Base-by-base conservation (phyloP, 2,113 vertebrate species). In the Sminthopsis crassicaudata region DNA sequence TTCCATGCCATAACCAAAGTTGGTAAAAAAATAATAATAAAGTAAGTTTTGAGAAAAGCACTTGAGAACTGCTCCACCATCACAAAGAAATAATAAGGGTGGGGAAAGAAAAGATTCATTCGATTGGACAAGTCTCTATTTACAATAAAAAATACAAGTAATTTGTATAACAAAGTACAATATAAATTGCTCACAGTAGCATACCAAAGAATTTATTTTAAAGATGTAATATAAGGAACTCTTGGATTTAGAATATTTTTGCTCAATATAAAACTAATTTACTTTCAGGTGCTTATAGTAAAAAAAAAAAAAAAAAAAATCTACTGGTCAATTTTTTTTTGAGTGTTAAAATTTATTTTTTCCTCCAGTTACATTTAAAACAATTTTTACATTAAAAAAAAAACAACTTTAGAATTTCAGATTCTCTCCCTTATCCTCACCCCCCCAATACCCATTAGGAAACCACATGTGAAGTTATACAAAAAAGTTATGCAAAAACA, bases 241-340 rank as follows among this genome's bases (percentile, higher is more conserved):
- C 36, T 60, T 95, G 67, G 3, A 19, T 67, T 96, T 92, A 95
- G n/a, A 26, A 30, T 53, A 91, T 84, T 30, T 27, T 95, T 92
- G 53, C 55, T 96, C 30, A 89, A 26, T 95, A 23, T n/a, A 96
- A 48, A 92, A 96, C 54, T 88, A 95, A 42, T 94, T 93, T 30
- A 76, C 96, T 84, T 92, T 27, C 60, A 96, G 53, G 53, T 89
- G 27, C 36, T 76, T n/a, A n/a, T n/a, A 76, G 36, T 22, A 95
- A 95, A 94, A 92, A 91, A 91, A 95, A 95, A 94, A 92, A 91
- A 91, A 95, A 95, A 95, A 94, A 92, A 91, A 91, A 95, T 57
- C 42, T 95, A 67, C 91, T 51, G 88, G n/a, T 50, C 92, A 95
- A 95, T 91, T 94, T 22, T 30, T 30, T 94, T 88, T 46, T 95